phyloP scores from a whole-genome alignment of 1,140 invertebrate genomes.

The Yoshiicerus persimilis region DNA sequence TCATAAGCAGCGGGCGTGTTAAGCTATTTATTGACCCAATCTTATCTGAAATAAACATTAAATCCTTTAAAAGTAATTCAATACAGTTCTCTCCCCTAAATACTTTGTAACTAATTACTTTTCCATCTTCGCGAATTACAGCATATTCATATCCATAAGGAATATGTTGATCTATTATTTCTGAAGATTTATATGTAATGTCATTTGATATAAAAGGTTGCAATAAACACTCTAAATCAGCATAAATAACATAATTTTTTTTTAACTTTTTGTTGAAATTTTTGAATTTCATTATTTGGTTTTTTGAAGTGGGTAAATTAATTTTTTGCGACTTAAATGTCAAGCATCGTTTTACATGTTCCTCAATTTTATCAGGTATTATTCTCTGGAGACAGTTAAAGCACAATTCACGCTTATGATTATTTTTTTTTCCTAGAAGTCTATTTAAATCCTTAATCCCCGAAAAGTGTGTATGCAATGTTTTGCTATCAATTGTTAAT shows the following conservation, averaged over 20 bases:
- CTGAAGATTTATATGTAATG: not conserved
- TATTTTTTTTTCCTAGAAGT: not conserved
- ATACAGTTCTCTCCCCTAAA: conserved; percentile 14
- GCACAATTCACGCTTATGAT: not conserved
- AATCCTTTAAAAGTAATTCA: not conserved
- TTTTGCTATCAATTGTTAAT: not conserved
- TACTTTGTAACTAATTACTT: not conserved
- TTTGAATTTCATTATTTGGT: not conserved
- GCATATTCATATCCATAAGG: not conserved
- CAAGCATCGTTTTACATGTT: not conserved
- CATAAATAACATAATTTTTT: not conserved
- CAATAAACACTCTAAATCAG: not conserved
- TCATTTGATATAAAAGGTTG: not conserved
- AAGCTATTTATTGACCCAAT: not conserved
- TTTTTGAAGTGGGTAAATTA: not conserved
- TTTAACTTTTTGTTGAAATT: conserved; percentile 1
- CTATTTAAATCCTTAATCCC: not conserved
- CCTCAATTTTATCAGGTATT: not conserved
- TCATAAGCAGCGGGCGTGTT: not conserved
- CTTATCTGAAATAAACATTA: not conserved
- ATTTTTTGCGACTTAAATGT: not conserved
- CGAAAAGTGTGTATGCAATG: not conserved
- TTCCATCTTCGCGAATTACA: not conserved
- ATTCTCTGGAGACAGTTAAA: conserved; percentile 30
- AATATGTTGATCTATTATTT: not conserved